Conservation (phyloP, 2,888 invertebrate genomes). For the Drosophila borealis region DNA sequence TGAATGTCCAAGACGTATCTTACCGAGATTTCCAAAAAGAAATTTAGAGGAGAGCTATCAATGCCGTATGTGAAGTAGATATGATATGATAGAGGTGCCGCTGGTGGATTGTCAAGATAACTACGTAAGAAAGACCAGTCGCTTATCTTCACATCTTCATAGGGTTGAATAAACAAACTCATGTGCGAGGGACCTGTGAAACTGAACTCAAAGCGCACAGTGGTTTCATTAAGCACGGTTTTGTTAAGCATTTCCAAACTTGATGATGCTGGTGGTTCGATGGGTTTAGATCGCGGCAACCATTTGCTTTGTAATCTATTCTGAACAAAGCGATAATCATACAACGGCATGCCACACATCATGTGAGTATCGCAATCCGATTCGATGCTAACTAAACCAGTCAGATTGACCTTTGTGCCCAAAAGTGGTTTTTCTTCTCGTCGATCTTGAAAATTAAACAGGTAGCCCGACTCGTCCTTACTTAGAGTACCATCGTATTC, state of each 20-base stretch:
- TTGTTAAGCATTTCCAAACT: conserved; percentile 63
- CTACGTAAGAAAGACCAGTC: conserved; percentile 75
- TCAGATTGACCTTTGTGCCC: conserved; percentile 52
- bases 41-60: conserved; percentile 65
- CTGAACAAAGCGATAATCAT: conserved; percentile 63
- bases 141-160: conserved; percentile 60
- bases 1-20: not conserved
- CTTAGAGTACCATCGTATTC: conserved; percentile 49
- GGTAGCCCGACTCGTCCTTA: conserved; percentile 85
- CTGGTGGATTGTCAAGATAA: conserved; percentile 58
- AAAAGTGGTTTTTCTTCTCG: conserved; percentile 51
- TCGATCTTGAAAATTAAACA: conserved; percentile 85
- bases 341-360: conserved; percentile 78
- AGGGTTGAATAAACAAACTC: conserved; percentile 74
- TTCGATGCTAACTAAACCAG: conserved; percentile 51
- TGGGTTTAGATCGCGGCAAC: conserved; percentile 57
- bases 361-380: conserved; percentile 63
- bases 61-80: conserved; percentile 73
- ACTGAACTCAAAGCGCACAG: conserved; percentile 64
- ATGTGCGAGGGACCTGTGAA: conserved; percentile 74
- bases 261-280: conserved; percentile 55
- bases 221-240: conserved; percentile 40
- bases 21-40: conserved; percentile 69
- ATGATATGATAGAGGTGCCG: conserved; percentile 69
- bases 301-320: conserved; percentile 54